These are phyloP conservation scores for Falco columbarius DNA, from an alignment of 2,797 vertebrate genomes.

Conservation along the genomic window DNA sequence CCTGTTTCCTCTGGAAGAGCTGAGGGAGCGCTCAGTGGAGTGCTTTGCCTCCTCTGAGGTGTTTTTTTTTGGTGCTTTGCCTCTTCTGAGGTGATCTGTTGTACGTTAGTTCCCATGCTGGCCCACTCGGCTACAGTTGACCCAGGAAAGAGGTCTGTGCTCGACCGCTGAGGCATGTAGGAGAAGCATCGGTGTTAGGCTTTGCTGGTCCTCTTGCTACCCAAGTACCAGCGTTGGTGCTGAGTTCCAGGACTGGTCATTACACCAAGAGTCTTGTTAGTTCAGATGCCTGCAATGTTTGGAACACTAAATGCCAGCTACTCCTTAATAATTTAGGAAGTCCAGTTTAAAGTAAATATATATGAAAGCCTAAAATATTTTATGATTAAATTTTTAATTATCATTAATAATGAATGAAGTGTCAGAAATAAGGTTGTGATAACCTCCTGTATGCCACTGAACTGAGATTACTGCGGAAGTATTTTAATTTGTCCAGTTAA, in stretches of 20 bases:
- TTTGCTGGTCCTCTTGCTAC: background rate
- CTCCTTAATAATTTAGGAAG: background rate
- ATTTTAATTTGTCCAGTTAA: slow-evolving; percentile 27
- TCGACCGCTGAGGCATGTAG: background rate
- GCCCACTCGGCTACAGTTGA: background rate
- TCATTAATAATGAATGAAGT: background rate
- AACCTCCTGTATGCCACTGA: background rate
- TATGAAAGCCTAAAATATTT: background rate
- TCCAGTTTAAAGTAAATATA: background rate
- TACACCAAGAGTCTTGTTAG: background rate
- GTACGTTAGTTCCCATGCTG: background rate
- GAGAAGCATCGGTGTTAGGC: background rate
- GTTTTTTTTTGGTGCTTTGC: background rate
- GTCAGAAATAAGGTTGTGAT: background rate
- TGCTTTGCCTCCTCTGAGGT: background rate
- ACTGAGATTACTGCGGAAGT: background rate
- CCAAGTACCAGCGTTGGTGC: background rate
- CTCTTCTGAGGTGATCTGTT: background rate
- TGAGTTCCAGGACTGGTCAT: background rate
- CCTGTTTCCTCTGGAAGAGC: background rate
- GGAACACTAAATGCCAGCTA: background rate
- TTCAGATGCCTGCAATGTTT: background rate
- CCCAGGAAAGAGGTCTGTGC: background rate
- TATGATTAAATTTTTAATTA: background rate
- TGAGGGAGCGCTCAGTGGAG: background rate